Conservation (phyloP, 2,113 vertebrate species). For the Channa maculata region DNA sequence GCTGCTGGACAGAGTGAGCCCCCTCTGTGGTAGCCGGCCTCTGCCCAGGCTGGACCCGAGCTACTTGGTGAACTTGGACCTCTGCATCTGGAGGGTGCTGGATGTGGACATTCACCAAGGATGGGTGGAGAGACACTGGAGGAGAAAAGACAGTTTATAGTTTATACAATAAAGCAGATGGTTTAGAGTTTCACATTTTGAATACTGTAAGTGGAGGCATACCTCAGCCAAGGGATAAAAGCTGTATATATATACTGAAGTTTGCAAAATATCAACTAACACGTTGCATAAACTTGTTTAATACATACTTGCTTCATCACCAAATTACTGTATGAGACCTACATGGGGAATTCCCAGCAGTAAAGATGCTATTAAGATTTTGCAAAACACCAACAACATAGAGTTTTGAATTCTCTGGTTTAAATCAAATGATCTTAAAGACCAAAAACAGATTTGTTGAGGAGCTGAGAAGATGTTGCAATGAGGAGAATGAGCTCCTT, state of each 20-base stretch:
- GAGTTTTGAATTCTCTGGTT: slow-evolving; percentile 44
- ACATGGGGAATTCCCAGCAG: slow-evolving; percentile 46
- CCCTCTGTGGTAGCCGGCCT: slow-evolving; percentile 75
- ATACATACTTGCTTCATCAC: slow-evolving; percentile 40
- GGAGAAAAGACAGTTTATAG: slow-evolving; percentile 36
- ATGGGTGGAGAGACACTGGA: slow-evolving; percentile 82
- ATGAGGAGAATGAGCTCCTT: slow-evolving; percentile 61
- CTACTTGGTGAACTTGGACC: slow-evolving; percentile 85
- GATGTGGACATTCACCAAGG: slow-evolving; percentile 85
- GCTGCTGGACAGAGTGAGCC: slow-evolving; percentile 85
- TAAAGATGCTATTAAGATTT: slow-evolving; percentile 28
- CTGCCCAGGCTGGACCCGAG: slow-evolving; percentile 80
- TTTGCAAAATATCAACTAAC: slow-evolving; percentile 40
- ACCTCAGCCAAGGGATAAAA: slow-evolving; percentile 43
- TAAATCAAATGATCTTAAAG: slow-evolving; percentile 64
- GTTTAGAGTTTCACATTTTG: slow-evolving; percentile 38
- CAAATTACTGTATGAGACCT: slow-evolving; percentile 30
- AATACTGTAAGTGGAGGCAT: slow-evolving; percentile 20
- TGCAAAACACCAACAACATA: slow-evolving; percentile 54
- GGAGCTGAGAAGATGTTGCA: slow-evolving; percentile 57
- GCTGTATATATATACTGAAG: slow-evolving; percentile 44
- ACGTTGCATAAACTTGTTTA: slow-evolving; percentile 39
- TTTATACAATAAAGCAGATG: slow-evolving; percentile 24
- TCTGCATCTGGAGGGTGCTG: slow-evolving; percentile 84
- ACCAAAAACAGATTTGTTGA: slow-evolving; percentile 62